Conservation (phyloP, 2,113 vertebrate species). For the Puntigrus tetrazona region DNA sequence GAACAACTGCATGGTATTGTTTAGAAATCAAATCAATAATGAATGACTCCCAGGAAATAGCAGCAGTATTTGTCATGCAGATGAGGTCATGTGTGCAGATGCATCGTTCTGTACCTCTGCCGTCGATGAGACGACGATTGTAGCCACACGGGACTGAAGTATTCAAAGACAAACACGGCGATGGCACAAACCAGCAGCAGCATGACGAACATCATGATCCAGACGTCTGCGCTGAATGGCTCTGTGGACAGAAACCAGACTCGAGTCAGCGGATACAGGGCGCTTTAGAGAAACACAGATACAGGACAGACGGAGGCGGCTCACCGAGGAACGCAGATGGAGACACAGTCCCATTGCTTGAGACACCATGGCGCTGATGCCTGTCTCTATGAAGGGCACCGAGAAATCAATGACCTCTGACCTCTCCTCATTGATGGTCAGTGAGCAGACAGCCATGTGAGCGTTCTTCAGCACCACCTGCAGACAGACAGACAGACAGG, state of each 20-base stretch:
- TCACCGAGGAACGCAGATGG: conserved; percentile 98
- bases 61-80: background rate
- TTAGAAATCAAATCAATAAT: background rate
- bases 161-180: conserved; percentile 97
- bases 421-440: conserved; percentile 97
- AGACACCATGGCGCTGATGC: conserved; percentile 99
- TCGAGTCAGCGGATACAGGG: background rate
- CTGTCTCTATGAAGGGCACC: conserved; percentile 97
- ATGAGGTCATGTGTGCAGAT: no score
- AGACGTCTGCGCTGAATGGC: conserved; percentile 98
- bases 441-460: conserved; percentile 97
- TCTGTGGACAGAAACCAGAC: conserved; percentile 71
- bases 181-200: conserved; percentile 95
- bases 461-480: conserved; percentile 95
- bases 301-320: background rate
- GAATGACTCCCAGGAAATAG: background rate
- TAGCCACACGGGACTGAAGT: conserved; percentile 99
- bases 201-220: conserved; percentile 99
- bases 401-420: conserved; percentile 98
- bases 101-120: conserved; percentile 81
- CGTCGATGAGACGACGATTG: conserved; percentile 96
- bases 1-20: background rate
- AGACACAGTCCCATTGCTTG: conserved; percentile 98
- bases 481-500: background rate
- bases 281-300: background rate